Percentiles rank a stretch among this genome's conserved stretches.
Evolutionary conservation across 2,888 invertebrate genomes (phyloP).

Genomic region (Anoplius nigerrimus): DNA sequence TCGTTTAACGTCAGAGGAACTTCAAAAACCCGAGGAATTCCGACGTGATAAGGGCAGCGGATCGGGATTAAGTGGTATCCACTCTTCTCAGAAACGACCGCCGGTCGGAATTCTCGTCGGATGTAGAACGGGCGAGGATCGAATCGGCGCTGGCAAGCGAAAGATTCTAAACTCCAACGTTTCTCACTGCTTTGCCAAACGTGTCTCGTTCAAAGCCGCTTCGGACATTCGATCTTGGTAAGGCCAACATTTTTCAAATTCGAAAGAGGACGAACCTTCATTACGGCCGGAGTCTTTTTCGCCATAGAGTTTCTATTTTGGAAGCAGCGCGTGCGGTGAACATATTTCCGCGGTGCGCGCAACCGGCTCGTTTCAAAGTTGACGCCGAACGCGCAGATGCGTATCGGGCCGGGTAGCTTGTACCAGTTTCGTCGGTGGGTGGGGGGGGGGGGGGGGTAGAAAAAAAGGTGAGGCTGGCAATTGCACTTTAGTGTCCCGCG

Average conservation of each 20-base stretch:
- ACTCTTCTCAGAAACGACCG: constrained; percentile 36
- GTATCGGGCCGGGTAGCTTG: neutral
- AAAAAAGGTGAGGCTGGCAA: constrained; percentile 16
- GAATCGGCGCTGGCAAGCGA: constrained; percentile 13
- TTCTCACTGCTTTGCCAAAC: too few relatives aligned
- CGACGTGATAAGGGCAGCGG: constrained; percentile 18
- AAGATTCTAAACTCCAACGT: neutral
- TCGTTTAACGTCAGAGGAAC: too few relatives aligned
- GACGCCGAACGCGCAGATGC: neutral
- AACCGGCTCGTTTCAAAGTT: too few relatives aligned
- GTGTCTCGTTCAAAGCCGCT: too few relatives aligned
- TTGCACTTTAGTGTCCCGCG: constrained; percentile 7
- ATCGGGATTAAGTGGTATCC: constrained; percentile 33
- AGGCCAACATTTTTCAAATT: too few relatives aligned
- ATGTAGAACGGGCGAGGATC: constrained; percentile 10
- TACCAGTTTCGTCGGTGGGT: constrained; percentile 18
- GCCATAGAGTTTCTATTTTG: too few relatives aligned
- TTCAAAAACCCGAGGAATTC: constrained; percentile 19
- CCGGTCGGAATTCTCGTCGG: constrained; percentile 32
- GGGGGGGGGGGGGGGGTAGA: neutral
- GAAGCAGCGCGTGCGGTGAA: too few relatives aligned
- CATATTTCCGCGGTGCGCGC: too few relatives aligned
- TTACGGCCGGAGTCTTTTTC: too few relatives aligned
- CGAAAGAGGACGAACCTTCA: too few relatives aligned
- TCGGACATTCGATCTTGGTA: too few relatives aligned